These are phyloP conservation scores for Heliothis virescens DNA, from an alignment of 1,140 invertebrate genomes.

Conservation along the genomic window DNA sequence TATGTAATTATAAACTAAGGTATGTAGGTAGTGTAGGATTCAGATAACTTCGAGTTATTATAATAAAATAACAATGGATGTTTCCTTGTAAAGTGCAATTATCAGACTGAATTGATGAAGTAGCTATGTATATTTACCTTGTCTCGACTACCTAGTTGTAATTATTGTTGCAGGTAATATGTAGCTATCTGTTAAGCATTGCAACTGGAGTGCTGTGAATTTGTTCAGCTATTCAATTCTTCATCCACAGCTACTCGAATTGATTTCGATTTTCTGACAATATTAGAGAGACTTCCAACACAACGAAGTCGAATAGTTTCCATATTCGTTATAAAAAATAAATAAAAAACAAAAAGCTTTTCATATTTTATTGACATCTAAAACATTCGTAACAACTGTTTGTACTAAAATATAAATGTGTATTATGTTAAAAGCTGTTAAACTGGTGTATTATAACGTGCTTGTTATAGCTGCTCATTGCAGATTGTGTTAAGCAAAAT, in stretches of 20 bases:
- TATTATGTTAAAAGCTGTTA: slow-evolving; percentile 83
- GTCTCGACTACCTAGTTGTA: background rate
- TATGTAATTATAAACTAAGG: too few species aligned
- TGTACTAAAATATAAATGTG: slow-evolving; percentile 86
- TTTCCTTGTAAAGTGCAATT: slow-evolving; percentile 9
- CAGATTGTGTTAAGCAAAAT: slow-evolving; percentile 76
- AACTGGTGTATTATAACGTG: slow-evolving; percentile 75
- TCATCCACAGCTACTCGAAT: too few species aligned
- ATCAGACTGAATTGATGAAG: background rate
- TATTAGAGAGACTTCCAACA: too few species aligned
- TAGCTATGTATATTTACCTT: background rate
- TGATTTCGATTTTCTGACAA: too few species aligned
- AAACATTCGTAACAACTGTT: slow-evolving; percentile 84
- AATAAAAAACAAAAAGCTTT: slow-evolving; percentile 62
- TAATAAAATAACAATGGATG: background rate
- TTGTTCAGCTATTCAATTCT: too few species aligned
- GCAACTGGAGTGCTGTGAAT: too few species aligned
- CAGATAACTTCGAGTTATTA: slow-evolving; percentile 10
- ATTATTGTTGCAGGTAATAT: too few species aligned
- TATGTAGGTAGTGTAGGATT: background rate
- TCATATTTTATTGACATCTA: slow-evolving; percentile 84
- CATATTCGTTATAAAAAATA: background rate
- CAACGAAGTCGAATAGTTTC: background rate
- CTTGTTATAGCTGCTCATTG: slow-evolving; percentile 73
- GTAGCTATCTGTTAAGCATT: too few species aligned